Evolutionary conservation across 2,797 vertebrate genomes (phyloP).

Genomic region (Lagodon rhomboides): DNA sequence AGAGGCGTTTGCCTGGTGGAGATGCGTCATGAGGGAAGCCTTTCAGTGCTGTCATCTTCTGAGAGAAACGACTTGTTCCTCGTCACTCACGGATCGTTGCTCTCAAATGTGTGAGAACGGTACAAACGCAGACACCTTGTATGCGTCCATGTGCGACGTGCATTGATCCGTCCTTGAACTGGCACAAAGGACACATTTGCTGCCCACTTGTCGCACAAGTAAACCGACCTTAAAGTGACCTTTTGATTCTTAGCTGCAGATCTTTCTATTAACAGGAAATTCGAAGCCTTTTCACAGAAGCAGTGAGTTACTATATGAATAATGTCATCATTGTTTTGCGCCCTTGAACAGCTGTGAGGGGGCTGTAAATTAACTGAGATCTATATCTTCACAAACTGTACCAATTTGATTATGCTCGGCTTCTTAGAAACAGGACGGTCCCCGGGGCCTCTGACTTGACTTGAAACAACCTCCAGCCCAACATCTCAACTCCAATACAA

Average conservation of each 20-base stretch:
- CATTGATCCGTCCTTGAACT: neutral
- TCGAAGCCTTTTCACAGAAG: neutral
- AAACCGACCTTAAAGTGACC: neutral
- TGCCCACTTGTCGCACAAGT: neutral
- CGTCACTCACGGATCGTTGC: neutral
- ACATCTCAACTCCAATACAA: neutral
- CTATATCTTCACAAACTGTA: neutral
- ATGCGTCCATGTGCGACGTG: neutral
- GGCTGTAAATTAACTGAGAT: no score
- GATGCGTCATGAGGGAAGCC: slow-evolving; percentile 22
- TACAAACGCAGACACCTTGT: neutral
- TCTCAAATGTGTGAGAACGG: neutral
- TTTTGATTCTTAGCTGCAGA: neutral
- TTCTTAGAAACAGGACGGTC: neutral
- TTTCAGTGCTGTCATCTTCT: neutral
- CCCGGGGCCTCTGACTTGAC: no score
- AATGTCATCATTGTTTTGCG: neutral
- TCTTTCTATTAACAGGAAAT: neutral
- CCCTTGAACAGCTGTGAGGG: neutral
- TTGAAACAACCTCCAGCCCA: no score
- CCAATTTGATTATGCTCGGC: neutral
- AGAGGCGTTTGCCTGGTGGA: neutral
- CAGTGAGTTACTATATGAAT: neutral
- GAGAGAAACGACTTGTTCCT: neutral
- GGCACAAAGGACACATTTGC: neutral